Conservation (phyloP, 2,113 vertebrate genomes). For the Egretta garzetta region DNA sequence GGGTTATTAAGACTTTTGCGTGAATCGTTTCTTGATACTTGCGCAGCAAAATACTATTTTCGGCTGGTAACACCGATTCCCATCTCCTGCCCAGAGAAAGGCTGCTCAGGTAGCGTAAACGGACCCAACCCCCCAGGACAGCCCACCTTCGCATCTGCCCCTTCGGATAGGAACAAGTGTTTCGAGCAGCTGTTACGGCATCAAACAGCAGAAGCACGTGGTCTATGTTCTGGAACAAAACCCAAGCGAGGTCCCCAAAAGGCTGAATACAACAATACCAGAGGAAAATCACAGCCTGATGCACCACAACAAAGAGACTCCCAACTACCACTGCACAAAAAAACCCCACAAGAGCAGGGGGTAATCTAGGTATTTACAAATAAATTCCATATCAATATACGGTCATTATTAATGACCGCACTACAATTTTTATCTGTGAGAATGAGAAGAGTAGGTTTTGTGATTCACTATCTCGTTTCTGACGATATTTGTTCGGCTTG, state of each 20-base stretch:
- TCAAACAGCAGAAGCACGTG: background rate
- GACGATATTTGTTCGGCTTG: background rate
- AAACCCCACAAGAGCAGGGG: rapidly evolving
- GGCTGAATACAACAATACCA: background rate
- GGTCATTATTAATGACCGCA: background rate
- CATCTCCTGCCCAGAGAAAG: background rate
- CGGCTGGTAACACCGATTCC: background rate
- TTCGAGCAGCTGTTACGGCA: background rate
- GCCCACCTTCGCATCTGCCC: too few species aligned
- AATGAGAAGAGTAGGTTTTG: background rate
- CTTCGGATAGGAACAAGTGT: background rate
- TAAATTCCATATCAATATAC: background rate
- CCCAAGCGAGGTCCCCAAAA: background rate
- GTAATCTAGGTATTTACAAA: background rate
- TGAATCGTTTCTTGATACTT: background rate
- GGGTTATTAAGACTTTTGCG: rapidly evolving
- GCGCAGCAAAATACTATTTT: background rate
- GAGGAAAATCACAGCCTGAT: background rate
- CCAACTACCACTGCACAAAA: too few species aligned
- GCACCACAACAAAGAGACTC: background rate
- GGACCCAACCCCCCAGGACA: background rate
- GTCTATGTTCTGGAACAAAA: background rate
- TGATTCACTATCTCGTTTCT: background rate
- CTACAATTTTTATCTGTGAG: background rate
- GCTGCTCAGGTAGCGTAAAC: background rate